Conservation (phyloP, 2,797 vertebrate genomes). For the Etheostoma perlongum region DNA sequence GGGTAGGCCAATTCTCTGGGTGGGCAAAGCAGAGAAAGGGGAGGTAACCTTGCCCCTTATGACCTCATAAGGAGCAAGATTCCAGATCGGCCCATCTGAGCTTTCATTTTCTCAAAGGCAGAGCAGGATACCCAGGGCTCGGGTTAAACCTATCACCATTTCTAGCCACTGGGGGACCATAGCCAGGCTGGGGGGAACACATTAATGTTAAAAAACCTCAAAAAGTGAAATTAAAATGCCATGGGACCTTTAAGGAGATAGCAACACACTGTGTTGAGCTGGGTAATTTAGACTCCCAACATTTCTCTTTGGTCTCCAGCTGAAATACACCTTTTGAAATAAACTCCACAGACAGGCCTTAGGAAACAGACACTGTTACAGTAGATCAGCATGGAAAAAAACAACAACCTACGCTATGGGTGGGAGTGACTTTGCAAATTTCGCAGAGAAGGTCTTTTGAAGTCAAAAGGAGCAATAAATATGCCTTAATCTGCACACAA, state of each 20-base stretch:
- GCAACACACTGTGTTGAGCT: background rate
- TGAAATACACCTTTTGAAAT: constrained; percentile 16
- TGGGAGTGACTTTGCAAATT: constrained; percentile 29
- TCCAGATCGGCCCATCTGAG: too few relatives aligned
- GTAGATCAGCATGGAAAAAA: constrained; percentile 13
- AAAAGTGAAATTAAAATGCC: too few relatives aligned
- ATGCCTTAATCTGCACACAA: constrained; percentile 39
- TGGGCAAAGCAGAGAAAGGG: too few relatives aligned
- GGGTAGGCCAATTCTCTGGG: too few relatives aligned
- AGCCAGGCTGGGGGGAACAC: too few relatives aligned
- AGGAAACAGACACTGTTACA: constrained; percentile 25
- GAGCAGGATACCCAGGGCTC: too few relatives aligned
- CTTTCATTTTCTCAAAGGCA: too few relatives aligned
- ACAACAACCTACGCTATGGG: background rate
- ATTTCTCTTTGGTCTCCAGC: background rate
- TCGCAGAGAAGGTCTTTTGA: constrained; percentile 35
- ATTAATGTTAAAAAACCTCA: too few relatives aligned
- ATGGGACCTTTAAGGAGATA: background rate
- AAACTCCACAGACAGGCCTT: constrained; percentile 8
- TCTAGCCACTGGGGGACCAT: too few relatives aligned
- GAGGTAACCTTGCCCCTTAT: too few relatives aligned
- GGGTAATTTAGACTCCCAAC: background rate
- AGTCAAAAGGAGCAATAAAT: constrained; percentile 50
- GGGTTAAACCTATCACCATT: too few relatives aligned
- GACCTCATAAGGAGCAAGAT: too few relatives aligned